phyloP scores from a whole-genome alignment of 2,888 invertebrate species.

The Synanthedon vespiformis region DNA sequence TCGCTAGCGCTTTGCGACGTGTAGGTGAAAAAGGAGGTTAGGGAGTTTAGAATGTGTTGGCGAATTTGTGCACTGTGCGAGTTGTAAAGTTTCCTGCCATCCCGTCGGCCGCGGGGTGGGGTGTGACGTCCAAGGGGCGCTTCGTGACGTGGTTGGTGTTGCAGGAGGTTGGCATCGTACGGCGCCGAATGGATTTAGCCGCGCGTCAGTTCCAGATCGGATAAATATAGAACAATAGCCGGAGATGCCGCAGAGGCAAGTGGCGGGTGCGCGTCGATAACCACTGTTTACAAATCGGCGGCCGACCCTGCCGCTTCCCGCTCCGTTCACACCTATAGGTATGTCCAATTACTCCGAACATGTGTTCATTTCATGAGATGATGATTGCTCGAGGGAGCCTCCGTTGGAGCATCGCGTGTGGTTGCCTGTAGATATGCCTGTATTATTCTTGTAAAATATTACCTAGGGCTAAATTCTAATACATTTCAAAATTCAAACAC shows the following conservation, averaged over 20 bases:
- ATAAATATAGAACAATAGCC: conserved; percentile 65
- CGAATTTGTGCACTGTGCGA: conserved; percentile 36
- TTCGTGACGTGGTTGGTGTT: conserved; percentile 65
- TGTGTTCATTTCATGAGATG: conserved; percentile 34
- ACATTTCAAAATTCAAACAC: no score
- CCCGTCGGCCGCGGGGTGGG: conserved; percentile 20
- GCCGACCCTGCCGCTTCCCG: conserved; percentile 61
- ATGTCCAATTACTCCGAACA: conserved; percentile 38
- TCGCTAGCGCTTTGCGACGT: conserved; percentile 39
- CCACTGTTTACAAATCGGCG: conserved; percentile 67
- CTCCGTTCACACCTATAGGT: conserved; percentile 55
- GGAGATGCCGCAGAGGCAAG: conserved; percentile 59
- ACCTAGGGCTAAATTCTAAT: no score
- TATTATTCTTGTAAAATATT: no score
- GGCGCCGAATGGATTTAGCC: conserved; percentile 66
- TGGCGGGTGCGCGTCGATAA: conserved; percentile 59
- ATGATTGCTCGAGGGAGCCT: conserved; percentile 18
- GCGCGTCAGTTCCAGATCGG: conserved; percentile 61
- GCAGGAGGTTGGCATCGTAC: conserved; percentile 61
- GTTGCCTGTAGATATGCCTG: no score
- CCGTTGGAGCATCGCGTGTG: no score
- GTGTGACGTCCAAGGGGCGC: conserved; percentile 22
- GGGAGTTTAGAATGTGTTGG: conserved; percentile 14
- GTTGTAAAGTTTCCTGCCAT: conserved; percentile 24
- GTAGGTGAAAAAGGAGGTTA: conserved; percentile 5